phyloP scores from a whole-genome alignment of 2,113 vertebrate genomes.

The Isurus oxyrinchus region DNA sequence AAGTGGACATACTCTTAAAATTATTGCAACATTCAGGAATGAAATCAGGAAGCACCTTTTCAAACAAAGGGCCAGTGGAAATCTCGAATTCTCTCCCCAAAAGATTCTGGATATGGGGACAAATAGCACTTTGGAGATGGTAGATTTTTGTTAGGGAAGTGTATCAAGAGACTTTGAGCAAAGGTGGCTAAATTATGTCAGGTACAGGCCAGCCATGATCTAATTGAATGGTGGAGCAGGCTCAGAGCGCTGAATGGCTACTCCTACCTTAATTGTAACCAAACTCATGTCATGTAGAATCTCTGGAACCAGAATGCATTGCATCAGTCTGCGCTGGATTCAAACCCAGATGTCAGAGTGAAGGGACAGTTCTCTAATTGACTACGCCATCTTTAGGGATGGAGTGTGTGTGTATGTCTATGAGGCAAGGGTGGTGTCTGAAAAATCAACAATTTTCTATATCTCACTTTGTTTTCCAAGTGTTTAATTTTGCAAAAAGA shows the following conservation, averaged over 20 bases:
- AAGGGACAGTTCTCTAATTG: background rate
- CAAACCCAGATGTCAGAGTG: background rate
- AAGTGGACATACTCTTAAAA: background rate
- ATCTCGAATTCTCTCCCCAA: too few relatives aligned
- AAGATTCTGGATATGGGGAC: too few relatives aligned
- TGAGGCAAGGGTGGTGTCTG: background rate
- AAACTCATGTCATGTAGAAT: background rate
- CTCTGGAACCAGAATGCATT: background rate
- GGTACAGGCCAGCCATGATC: too few relatives aligned
- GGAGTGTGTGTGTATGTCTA: too few relatives aligned
- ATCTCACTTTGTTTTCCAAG: background rate
- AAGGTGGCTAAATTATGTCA: too few relatives aligned
- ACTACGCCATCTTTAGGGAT: background rate
- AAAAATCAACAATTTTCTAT: background rate
- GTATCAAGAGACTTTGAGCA: too few relatives aligned
- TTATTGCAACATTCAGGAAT: background rate
- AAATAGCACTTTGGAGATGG: too few relatives aligned
- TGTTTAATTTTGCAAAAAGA: background rate
- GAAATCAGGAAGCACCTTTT: background rate
- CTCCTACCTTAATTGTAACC: background rate
- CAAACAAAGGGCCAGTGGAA: too few relatives aligned
- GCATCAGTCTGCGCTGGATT: background rate
- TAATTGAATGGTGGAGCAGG: background rate
- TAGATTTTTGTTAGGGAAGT: too few relatives aligned
- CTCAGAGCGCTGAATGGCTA: background rate